Base-by-base conservation (phyloP, 2,888 invertebrate species). In the Orgyia antiqua region DNA sequence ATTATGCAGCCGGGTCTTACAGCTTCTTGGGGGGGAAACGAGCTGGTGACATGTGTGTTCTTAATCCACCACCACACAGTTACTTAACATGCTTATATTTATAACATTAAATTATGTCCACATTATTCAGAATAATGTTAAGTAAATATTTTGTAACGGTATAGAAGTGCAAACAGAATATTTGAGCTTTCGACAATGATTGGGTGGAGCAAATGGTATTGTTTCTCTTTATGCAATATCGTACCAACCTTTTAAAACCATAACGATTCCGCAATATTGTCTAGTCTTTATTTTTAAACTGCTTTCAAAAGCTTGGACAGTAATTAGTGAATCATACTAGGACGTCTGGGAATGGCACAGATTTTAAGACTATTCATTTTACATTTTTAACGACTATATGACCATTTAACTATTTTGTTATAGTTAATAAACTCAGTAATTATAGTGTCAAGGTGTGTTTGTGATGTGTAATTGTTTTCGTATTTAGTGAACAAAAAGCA, bases 131-230 rank as follows among this genome's bases (percentile, higher is more conserved):
- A n/a, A n/a, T n/a, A n/a, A n/a, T n/a, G n/a, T n/a, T n/a, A n/a
- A n/a, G n/a, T n/a, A n/a, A n/a, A n/a, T n/a, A n/a, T n/a, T n/a
- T n/a, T n/a, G n/a, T n/a, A n/a, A n/a, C n/a, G n/a, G n/a, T n/a
- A n/a, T n/a, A n/a, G n/a, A n/a, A n/a, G n/a, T 19, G 2, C 29
- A 25, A 36, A 33, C 11, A 30, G 40, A 47, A 47, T 53, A 48
- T 44, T 47, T 44, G 25, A 45, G 29, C 31, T 33, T 33, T 33
- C 36, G 40, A 43, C 52, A 58, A 50, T 46, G 49, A 49, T 51
- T 33, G 43, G 60, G 49, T 40, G 50, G 46, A 55, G 35, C 39
- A 7, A 8, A n/a, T n/a, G n/a, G 15, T 24, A 23, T 23, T 20
- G 23, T 23, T 1, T 20, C n/a, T 23, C 10, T 20, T n/a, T n/a